Evolutionary conservation across 2,797 vertebrate species (phyloP), one percentile per base, ranked within the genome.

Genomic region (Menidia menidia): DNA sequence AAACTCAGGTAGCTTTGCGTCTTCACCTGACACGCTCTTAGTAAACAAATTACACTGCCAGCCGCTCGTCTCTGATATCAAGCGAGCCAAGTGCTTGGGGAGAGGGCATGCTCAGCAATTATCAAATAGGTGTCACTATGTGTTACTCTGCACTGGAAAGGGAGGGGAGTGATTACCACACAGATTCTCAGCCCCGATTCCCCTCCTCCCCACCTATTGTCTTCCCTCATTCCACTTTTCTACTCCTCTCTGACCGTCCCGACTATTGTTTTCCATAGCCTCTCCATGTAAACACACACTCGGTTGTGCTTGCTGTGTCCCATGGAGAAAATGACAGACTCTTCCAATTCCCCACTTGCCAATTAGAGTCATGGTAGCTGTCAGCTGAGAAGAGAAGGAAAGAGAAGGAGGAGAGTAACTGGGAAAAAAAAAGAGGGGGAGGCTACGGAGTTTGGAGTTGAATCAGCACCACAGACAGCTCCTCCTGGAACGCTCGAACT

Each of bases 41-140:
- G 82, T 85, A 87, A 89, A 87, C 82, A 83, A 83, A 85, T 78
- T 79, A 68, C 71, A 67, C 75, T 85, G 82, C 88, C 85, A 85
- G 63, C 81, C 87, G 85, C 83, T 47, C 39, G 60, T 59, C 76
- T 64, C 75, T 54, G 72, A 73, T 83, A 88, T 91, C 85, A 88
- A 87, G 85, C 83, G 83, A 87, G 82, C 79, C 64, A 3, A 65
- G 80, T 72, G 51, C 80, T 69, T 67, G 74, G 83, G 88, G 84
- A 86, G 77, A 81, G 76, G 85, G 71, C 82, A 69, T 70, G 65
- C 85, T 86, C 84, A 78, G 82, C 90, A 89, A 92, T 92, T 89
- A 93, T 88, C 88, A 91, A 90, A 89, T 83, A 90, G 90, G 86
- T 89, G 88, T 92, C 89, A 89, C 75, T 83, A 73, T 87, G 82